These are phyloP conservation scores for Nannoperca australis DNA, from an alignment of 2,797 vertebrate species.

Conservation along the genomic window DNA sequence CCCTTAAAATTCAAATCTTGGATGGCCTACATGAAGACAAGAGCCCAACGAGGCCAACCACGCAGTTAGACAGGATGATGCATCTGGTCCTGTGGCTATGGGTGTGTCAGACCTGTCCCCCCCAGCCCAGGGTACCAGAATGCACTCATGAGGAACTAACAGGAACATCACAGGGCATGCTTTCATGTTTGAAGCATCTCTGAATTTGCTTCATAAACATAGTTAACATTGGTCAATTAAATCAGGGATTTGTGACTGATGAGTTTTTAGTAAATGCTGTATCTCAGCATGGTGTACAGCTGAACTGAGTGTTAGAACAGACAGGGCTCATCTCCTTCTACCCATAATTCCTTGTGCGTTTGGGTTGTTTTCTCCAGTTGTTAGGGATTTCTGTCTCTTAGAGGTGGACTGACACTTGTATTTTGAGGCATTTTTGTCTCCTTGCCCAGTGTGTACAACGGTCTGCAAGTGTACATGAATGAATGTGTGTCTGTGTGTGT, in stretches of 20 bases:
- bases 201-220: not conserved
- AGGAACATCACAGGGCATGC: conserved; percentile 5
- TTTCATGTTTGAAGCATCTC: not conserved
- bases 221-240: not conserved
- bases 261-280: conserved; percentile 1
- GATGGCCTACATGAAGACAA: not conserved
- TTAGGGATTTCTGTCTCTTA: conserved; percentile 6
- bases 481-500: conserved; percentile 16
- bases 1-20: not conserved
- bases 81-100: conserved; percentile 27
- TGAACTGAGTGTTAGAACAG: not conserved
- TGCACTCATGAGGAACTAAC: conserved; percentile 38
- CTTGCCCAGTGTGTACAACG: conserved; percentile 22
- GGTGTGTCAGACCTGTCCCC: conserved; percentile 59
- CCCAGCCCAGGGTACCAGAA: not conserved
- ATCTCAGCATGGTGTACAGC: conserved; percentile 4
- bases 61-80: conserved; percentile 33
- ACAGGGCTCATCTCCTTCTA: not conserved
- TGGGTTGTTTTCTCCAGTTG: conserved; percentile 26
- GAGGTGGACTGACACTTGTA: conserved; percentile 42
- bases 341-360: conserved; percentile 38
- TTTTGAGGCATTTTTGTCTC: conserved; percentile 55
- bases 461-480: conserved; percentile 19
- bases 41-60: not conserved
- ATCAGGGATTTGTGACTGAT: not conserved